Percentiles rank a stretch among this genome's conserved stretches.
Evolutionary conservation across 2,888 invertebrate species (phyloP).

Genomic region (Rutpela maculata): DNA sequence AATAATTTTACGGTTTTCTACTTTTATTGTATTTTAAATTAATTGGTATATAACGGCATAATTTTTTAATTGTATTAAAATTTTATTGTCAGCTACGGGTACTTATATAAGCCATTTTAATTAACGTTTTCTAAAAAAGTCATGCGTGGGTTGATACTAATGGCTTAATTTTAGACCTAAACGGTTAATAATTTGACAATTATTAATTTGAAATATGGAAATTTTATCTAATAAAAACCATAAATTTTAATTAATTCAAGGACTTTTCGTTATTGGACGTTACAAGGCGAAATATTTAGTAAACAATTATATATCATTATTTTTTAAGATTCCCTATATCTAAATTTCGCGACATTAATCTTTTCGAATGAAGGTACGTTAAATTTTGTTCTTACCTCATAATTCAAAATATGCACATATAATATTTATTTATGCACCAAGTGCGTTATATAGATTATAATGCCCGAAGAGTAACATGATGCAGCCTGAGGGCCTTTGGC

Average conservation of each 20-base stretch:
- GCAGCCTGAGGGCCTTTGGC: too few relatives aligned
- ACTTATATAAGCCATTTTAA: constrained; percentile 51
- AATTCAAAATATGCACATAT: too few relatives aligned
- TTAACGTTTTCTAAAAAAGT: constrained; percentile 28
- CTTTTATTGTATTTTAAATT: constrained; percentile 37
- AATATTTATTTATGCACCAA: too few relatives aligned
- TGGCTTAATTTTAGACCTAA: constrained; percentile 47
- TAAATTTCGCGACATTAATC: too few relatives aligned
- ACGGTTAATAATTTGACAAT: background rate
- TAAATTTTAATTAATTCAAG: constrained; percentile 4
- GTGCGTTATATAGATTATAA: too few relatives aligned
- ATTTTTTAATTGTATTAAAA: constrained; percentile 48
- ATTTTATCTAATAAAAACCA: background rate
- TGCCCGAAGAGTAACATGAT: too few relatives aligned
- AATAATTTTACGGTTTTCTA: constrained; percentile 24
- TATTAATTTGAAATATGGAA: background rate
- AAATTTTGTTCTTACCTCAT: too few relatives aligned
- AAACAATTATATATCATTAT: too few relatives aligned
- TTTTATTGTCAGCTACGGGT: constrained; percentile 49
- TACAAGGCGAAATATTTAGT: background rate
- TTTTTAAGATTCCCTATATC: too few relatives aligned
- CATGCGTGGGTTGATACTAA: constrained; percentile 49
- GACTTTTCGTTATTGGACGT: background rate
- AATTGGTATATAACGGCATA: constrained; percentile 46
- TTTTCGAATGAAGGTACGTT: too few relatives aligned